phyloP scores from a whole-genome alignment of 2,888 invertebrate genomes.

The Ophion ventricosus region DNA sequence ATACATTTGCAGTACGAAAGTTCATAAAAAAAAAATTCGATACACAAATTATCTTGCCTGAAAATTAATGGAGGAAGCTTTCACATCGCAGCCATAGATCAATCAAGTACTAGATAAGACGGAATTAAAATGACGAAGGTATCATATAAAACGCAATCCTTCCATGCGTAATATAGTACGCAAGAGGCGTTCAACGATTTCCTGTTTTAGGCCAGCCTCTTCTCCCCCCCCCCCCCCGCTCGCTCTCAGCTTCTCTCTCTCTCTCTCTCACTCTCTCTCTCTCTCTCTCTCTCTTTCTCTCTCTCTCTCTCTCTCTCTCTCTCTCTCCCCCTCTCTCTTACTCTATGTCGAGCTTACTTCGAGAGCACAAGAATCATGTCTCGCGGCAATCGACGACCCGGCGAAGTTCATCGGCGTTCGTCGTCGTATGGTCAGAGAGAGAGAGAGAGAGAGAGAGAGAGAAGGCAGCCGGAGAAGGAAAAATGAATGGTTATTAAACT shows the following conservation, averaged over 20 bases:
- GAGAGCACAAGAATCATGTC: conserved; percentile 44
- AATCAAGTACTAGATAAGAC: conserved; percentile 26
- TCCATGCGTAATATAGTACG: conserved; percentile 51
- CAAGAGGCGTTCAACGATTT: conserved; percentile 60
- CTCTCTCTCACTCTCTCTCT: not conserved
- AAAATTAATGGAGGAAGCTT: conserved; percentile 11
- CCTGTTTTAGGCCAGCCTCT: conserved; percentile 39
- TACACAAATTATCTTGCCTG: not conserved
- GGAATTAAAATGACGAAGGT: conserved; percentile 16
- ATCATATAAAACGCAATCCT: conserved; percentile 49
- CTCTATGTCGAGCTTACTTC: not conserved
- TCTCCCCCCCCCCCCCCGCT: not conserved
- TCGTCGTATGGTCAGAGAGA: conserved; percentile 65
- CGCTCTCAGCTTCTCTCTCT: not conserved
- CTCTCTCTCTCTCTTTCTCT: not conserved
- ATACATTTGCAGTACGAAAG: not conserved
- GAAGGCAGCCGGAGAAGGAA: conserved; percentile 11
- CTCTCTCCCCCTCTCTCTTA: not conserved
- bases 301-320: conserved; percentile 15
- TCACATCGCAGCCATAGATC: conserved; percentile 10
- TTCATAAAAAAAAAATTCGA: conserved; percentile 8
- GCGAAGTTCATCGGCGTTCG: conserved; percentile 70
- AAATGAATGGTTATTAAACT: conserved; percentile 43
- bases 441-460: conserved; percentile 46
- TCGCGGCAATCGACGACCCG: conserved; percentile 67